phyloP scores from a whole-genome alignment of 2,797 vertebrate species.

The Phrynocephalus guinanensis region DNA sequence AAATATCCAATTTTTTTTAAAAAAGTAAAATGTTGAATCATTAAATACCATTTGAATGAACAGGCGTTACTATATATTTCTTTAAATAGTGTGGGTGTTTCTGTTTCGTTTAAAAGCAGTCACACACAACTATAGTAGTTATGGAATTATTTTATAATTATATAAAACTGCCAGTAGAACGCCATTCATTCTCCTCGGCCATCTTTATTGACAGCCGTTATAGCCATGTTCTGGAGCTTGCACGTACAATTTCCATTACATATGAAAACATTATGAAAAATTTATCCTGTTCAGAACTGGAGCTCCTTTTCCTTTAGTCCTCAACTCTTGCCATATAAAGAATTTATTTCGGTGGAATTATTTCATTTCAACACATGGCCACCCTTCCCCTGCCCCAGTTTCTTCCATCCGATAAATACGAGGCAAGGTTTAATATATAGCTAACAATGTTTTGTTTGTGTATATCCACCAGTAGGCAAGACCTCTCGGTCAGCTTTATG shows the following conservation, averaged over 20 bases:
- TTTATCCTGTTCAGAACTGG: constrained; percentile 29
- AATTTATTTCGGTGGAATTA: constrained; percentile 44
- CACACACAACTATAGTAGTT: constrained; percentile 18
- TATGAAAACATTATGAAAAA: constrained; percentile 20
- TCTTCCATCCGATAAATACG: constrained; percentile 31
- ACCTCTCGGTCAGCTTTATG: constrained; percentile 19
- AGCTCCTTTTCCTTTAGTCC: neutral
- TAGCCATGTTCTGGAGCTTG: constrained; percentile 33
- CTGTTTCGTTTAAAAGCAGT: neutral
- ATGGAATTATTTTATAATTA: constrained; percentile 31
- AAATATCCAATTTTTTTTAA: constrained; percentile 28
- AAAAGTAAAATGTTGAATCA: constrained; percentile 36
- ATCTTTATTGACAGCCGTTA: constrained; percentile 53
- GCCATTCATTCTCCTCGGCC: constrained; percentile 19
- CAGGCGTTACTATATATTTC: constrained; percentile 23
- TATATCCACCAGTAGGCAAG: constrained; percentile 25
- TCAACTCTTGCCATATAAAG: neutral
- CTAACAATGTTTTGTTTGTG: constrained; percentile 13
- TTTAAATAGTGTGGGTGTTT: constrained; percentile 16
- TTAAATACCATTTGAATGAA: constrained; percentile 46
- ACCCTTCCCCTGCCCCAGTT: neutral
- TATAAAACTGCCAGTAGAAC: constrained; percentile 41
- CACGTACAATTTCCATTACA: constrained; percentile 26
- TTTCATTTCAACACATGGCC: constrained; percentile 10
- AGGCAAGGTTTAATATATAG: neutral